phyloP scores from a whole-genome alignment of 2,888 invertebrate genomes.

The Ophraella communa region DNA sequence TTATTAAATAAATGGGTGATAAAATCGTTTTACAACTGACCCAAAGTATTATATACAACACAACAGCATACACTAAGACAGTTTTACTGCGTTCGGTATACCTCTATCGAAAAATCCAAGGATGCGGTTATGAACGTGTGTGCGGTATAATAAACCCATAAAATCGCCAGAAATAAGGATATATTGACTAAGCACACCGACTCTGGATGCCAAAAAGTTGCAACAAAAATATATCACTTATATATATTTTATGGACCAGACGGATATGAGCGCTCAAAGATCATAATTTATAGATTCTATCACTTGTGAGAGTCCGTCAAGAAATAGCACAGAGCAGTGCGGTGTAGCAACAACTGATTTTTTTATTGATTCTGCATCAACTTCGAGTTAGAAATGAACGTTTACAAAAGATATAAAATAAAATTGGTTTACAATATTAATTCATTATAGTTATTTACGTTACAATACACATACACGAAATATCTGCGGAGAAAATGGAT shows the following conservation, averaged over 20 bases:
- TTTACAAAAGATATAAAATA: no score
- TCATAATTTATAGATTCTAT: constrained; percentile 55
- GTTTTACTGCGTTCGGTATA: constrained; percentile 10
- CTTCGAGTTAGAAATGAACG: no score
- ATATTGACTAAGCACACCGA: constrained; percentile 60
- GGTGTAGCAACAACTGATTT: background rate
- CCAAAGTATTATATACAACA: background rate
- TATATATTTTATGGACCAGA: constrained; percentile 57
- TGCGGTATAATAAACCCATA: constrained; percentile 62
- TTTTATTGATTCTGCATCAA: background rate
- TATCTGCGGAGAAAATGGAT: no score
- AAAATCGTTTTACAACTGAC: background rate
- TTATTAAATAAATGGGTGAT: background rate
- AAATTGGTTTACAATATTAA: no score
- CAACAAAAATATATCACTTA: constrained; percentile 60
- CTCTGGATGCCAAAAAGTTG: constrained; percentile 53
- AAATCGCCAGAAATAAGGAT: constrained; percentile 62
- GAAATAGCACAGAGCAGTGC: background rate
- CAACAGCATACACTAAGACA: constrained; percentile 9
- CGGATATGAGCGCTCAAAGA: constrained; percentile 53
- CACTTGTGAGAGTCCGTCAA: constrained; percentile 21
- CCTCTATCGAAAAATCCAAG: constrained; percentile 9
- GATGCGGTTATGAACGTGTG: constrained; percentile 58
- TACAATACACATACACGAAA: no score
- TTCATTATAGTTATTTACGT: no score